These are phyloP conservation scores for Diadromus collaris DNA, from an alignment of 2,888 invertebrate genomes.

Conservation along the genomic window DNA sequence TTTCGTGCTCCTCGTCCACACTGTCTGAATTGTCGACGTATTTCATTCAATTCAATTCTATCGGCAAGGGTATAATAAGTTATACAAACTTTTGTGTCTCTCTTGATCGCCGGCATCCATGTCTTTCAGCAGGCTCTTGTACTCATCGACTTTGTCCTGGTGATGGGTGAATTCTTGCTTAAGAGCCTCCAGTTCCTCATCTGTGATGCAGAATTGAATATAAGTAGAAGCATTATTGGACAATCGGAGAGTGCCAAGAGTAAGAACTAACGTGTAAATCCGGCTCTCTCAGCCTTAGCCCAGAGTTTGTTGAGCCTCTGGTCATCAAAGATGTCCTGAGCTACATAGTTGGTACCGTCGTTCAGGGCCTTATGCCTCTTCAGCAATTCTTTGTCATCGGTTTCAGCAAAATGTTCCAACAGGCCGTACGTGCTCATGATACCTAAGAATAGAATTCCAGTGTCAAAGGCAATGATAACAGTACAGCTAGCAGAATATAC, in stretches of 20 bases:
- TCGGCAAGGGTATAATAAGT: constrained; percentile 18
- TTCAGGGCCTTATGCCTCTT: constrained; percentile 82
- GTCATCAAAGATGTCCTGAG: constrained; percentile 92
- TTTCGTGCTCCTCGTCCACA: constrained; percentile 87
- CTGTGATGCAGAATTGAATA: constrained; percentile 71
- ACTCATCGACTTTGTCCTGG: constrained; percentile 96
- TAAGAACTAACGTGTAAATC: constrained; percentile 85
- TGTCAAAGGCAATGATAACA: not conserved
- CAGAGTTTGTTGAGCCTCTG: constrained; percentile 94
- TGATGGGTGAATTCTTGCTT: constrained; percentile 96
- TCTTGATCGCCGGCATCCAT: constrained; percentile 84
- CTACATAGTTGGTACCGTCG: constrained; percentile 77
- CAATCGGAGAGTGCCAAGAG: not conserved
- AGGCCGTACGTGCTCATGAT: constrained; percentile 92
- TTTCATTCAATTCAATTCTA: not conserved
- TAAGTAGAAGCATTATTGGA: not conserved
- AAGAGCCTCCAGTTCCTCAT: constrained; percentile 90
- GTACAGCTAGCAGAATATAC: not conserved
- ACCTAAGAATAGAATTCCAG: constrained; percentile 73
- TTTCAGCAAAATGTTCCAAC: constrained; percentile 89
- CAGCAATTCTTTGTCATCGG: constrained; percentile 82
- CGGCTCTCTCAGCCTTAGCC: constrained; percentile 93
- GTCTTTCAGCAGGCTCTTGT: constrained; percentile 89
- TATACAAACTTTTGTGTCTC: constrained; percentile 84
- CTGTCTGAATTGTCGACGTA: constrained; percentile 82